Conservation (phyloP, 2,113 vertebrate genomes). For the Pterophyllum scalare region DNA sequence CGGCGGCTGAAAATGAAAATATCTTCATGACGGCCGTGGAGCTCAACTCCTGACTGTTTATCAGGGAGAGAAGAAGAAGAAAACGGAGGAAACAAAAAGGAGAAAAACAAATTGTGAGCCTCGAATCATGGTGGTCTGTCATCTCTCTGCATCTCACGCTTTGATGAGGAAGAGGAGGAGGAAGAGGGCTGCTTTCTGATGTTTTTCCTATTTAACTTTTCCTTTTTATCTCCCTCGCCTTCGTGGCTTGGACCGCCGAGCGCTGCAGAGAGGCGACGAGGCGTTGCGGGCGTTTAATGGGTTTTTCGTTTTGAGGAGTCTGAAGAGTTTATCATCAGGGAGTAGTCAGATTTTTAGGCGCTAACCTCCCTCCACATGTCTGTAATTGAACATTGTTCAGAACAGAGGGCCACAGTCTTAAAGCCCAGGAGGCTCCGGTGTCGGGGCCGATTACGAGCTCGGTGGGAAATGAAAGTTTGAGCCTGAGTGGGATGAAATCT, state of each 20-base stretch:
- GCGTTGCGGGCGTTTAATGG: conserved; percentile 57
- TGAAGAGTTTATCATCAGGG: conserved; percentile 43
- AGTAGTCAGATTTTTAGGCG: conserved; percentile 27
- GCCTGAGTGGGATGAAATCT: conserved; percentile 5
- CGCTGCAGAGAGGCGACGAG: conserved; percentile 44
- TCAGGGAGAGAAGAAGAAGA: neutral
- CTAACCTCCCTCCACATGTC: conserved; percentile 28
- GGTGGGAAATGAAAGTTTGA: conserved; percentile 5
- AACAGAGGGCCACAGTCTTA: neutral
- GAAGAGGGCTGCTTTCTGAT: conserved; percentile 17
- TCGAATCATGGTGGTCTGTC: conserved; percentile 18
- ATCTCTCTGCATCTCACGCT: conserved; percentile 36
- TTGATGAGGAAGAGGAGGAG: conserved; percentile 38
- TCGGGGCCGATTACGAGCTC: neutral
- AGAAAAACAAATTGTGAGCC: conserved; percentile 48
- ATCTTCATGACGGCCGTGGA: conserved; percentile 10
- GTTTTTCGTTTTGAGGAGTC: conserved; percentile 51
- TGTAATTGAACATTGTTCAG: conserved; percentile 39
- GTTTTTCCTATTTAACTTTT: conserved; percentile 63
- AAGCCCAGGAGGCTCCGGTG: conserved; percentile 4
- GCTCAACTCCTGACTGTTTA: conserved; percentile 30
- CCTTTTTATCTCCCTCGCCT: conserved; percentile 60
- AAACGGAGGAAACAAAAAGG: conserved; percentile 23
- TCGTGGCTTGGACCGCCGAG: conserved; percentile 38
- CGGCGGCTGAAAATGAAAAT: conserved; percentile 52